A percentile compares a stretch with the other conserved stretches of the same genome.
Evolutionary conservation across 2,113 vertebrate genomes (phyloP).

Genomic region (Todiramphus saurophagus): DNA sequence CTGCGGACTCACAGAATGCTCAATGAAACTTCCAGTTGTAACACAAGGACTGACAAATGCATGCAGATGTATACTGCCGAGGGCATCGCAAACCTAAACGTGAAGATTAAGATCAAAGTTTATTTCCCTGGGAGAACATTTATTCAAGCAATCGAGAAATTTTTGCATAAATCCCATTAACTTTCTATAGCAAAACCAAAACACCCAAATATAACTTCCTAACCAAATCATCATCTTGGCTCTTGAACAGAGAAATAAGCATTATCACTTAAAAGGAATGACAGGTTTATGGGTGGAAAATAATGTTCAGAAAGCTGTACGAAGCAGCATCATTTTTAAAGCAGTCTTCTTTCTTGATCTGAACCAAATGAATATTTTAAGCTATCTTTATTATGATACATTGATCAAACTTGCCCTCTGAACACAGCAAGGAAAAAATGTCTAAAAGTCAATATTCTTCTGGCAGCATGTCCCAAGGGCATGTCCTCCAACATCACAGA

Average conservation of each 20-base stretch:
- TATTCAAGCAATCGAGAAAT: conserved; percentile 32
- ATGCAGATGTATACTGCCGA: background rate
- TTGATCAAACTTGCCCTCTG: conserved; percentile 8
- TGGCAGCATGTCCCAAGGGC: background rate
- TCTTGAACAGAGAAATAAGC: background rate
- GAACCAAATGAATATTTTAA: conserved; percentile 43
- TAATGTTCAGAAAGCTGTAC: background rate
- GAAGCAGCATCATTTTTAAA: background rate
- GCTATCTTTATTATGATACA: background rate
- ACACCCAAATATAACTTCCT: conserved; percentile 20
- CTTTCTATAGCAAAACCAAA: conserved; percentile 23
- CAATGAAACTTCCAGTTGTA: conserved; percentile 35
- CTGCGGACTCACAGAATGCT: background rate
- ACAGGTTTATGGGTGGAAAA: conserved; percentile 4
- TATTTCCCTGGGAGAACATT: conserved; percentile 17
- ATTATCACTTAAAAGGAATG: conserved; percentile 26
- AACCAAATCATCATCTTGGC: conserved; percentile 28
- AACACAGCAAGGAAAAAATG: background rate
- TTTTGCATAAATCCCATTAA: conserved; percentile 52
- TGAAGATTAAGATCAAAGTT: conserved; percentile 37
- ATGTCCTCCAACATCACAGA: background rate
- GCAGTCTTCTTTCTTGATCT: background rate
- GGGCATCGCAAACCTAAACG: background rate
- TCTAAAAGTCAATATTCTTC: background rate
- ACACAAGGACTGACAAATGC: conserved; percentile 28